Percentiles rank a stretch among this genome's conserved stretches.
phyloP scores from a whole-genome alignment of 2,113 vertebrate species.

The Electrona antarctica region DNA sequence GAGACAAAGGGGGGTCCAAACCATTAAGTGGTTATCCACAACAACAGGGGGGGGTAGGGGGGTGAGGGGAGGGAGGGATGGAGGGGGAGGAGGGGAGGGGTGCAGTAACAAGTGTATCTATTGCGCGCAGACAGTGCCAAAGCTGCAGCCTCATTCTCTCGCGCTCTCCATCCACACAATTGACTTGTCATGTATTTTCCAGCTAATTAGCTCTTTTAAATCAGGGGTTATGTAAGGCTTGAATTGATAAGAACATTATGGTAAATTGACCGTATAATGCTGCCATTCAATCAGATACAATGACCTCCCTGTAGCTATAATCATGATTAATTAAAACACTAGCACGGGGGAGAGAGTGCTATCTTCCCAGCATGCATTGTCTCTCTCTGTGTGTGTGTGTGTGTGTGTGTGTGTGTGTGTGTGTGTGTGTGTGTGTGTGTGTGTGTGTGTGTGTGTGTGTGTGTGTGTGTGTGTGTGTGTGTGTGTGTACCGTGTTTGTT shows the following conservation, averaged over 20 bases:
- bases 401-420: too few species aligned
- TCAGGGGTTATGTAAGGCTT: slow-evolving; percentile 61
- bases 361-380: slow-evolving; percentile 45
- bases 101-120: slow-evolving; percentile 74
- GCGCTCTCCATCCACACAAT: slow-evolving; percentile 65
- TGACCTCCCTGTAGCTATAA: slow-evolving; percentile 71
- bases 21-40: slow-evolving; percentile 8
- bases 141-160: slow-evolving; percentile 57
- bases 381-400: too few species aligned
- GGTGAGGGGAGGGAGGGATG: too few species aligned
- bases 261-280: slow-evolving; percentile 80
- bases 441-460: too few species aligned
- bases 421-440: too few species aligned
- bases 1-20: too few species aligned
- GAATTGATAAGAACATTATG: slow-evolving; percentile 76
- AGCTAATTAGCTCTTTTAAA: slow-evolving; percentile 82
- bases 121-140: slow-evolving; percentile 63
- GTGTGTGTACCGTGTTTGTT: too few species aligned
- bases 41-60: neutral
- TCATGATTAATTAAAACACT: slow-evolving; percentile 74
- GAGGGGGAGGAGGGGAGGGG: slow-evolving; percentile 11
- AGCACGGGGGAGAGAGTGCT: slow-evolving; percentile 45
- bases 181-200: slow-evolving; percentile 83
- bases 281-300: slow-evolving; percentile 75
- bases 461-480: too few species aligned